Conservation (phyloP, 2,888 invertebrate species). For the Epirrhoe tristata region DNA sequence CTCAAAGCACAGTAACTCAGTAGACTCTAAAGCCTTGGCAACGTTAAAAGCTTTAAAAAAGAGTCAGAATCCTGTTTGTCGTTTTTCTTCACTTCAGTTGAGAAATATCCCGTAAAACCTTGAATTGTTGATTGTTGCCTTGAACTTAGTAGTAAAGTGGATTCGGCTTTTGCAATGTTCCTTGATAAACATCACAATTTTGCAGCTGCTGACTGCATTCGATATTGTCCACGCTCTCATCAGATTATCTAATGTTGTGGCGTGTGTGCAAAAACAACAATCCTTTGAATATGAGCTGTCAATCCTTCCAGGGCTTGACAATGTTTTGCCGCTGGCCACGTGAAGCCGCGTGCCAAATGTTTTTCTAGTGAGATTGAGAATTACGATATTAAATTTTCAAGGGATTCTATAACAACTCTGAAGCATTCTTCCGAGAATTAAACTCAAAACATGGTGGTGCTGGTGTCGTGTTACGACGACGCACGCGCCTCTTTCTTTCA, state of each 20-base stretch:
- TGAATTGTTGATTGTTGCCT: neutral
- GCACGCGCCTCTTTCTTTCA: constrained; percentile 1
- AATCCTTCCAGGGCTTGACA: constrained; percentile 35
- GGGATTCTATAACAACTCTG: constrained; percentile 8
- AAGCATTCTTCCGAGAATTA: constrained; percentile 15
- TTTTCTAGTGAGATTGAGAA: constrained; percentile 42
- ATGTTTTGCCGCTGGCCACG: constrained; percentile 30
- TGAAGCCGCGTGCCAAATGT: constrained; percentile 46
- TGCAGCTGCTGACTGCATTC: constrained; percentile 29
- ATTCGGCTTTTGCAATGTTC: neutral
- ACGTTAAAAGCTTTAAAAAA: too few species aligned
- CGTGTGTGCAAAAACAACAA: constrained; percentile 47
- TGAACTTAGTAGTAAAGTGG: neutral
- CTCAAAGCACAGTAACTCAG: too few species aligned
- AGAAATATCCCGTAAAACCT: neutral
- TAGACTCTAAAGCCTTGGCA: too few species aligned
- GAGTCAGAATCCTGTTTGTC: too few species aligned
- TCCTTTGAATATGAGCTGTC: constrained; percentile 42
- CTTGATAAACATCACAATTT: constrained; percentile 21
- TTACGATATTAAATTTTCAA: constrained; percentile 27
- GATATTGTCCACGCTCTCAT: constrained; percentile 35
- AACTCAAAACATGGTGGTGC: constrained; percentile 1
- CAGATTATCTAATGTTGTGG: constrained; percentile 33
- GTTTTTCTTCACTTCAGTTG: neutral
- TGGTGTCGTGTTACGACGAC: constrained; percentile 8